Evolutionary conservation across 2,888 invertebrate genomes (phyloP).

Genomic region (Antheraea assamensis): DNA sequence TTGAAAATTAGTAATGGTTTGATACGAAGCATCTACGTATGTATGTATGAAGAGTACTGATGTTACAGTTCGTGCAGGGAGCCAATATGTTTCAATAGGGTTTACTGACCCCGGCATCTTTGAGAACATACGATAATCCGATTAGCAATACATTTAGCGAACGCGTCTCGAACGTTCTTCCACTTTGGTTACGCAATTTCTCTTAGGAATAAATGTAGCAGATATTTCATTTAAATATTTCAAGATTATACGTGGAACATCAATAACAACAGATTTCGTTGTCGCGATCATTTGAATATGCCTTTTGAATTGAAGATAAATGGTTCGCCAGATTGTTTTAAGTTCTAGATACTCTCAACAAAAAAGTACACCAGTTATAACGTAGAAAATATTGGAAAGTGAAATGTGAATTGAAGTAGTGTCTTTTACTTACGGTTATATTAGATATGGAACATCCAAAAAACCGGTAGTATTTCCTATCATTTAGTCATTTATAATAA

Average conservation of each 20-base stretch:
- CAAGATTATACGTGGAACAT: not conserved
- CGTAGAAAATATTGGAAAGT: too few relatives aligned
- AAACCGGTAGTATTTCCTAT: too few relatives aligned
- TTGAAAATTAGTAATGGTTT: not conserved
- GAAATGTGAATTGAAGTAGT: too few relatives aligned
- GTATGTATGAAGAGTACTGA: not conserved
- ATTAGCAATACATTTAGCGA: constrained; percentile 51
- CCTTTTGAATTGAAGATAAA: too few relatives aligned
- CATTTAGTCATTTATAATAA: too few relatives aligned
- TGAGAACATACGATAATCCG: constrained; percentile 46
- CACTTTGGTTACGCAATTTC: constrained; percentile 41
- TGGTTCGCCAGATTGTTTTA: too few relatives aligned
- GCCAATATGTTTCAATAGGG: constrained; percentile 40
- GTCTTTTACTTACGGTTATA: too few relatives aligned
- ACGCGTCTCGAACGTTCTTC: constrained; percentile 38
- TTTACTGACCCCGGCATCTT: constrained; percentile 47
- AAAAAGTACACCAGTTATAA: too few relatives aligned
- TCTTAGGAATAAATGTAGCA: constrained; percentile 9
- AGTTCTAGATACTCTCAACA: too few relatives aligned
- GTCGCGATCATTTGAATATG: too few relatives aligned
- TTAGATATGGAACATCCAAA: too few relatives aligned
- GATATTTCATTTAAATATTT: not conserved
- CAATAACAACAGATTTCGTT: not conserved
- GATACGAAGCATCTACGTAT: not conserved
- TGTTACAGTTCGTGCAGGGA: constrained; percentile 31